Percentiles rank a stretch among this genome's conserved stretches.
These are phyloP conservation scores for Ephialtes manifestator DNA, from an alignment of 2,888 invertebrate species.

Conservation along the genomic window DNA sequence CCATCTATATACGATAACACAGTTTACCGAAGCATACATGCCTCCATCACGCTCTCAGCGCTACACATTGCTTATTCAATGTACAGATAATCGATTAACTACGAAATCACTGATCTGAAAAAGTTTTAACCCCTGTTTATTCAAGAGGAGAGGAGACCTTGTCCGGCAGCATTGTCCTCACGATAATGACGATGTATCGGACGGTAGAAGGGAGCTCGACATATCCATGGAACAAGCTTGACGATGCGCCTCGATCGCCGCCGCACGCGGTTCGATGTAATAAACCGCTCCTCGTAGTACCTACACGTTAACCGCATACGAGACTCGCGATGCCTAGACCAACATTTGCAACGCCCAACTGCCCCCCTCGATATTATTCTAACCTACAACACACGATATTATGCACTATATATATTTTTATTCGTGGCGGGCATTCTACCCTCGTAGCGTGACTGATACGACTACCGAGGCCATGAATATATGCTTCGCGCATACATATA, in stretches of 20 bases:
- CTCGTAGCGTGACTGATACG: conserved; percentile 68
- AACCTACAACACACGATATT: conserved; percentile 41
- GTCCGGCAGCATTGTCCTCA: conserved; percentile 60
- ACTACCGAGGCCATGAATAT: conserved; percentile 66
- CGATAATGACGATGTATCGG: conserved; percentile 69
- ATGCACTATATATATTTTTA: conserved; percentile 54
- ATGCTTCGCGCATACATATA: conserved; percentile 21
- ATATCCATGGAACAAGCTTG: conserved; percentile 23
- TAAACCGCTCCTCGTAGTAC: conserved; percentile 39
- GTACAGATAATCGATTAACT: conserved; percentile 72
- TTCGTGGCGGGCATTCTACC: conserved; percentile 63
- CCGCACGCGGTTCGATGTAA: conserved; percentile 10
- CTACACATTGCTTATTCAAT: conserved; percentile 65
- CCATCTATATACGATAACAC: conserved; percentile 16
- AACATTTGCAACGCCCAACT: conserved; percentile 66
- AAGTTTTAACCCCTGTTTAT: conserved; percentile 69
- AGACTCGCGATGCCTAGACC: conserved; percentile 48
- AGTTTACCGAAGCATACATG: conserved; percentile 33
- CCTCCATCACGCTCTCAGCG: conserved; percentile 37
- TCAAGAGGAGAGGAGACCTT: conserved; percentile 57
- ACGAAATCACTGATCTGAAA: conserved; percentile 73
- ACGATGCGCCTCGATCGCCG: conserved; percentile 11
- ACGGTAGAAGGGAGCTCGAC: conserved; percentile 18
- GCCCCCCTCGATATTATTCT: conserved; percentile 60
- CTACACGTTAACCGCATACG: conserved; percentile 23